phyloP scores from a whole-genome alignment of 2,113 vertebrate genomes.

The Cyphomyrus plagiostoma region DNA sequence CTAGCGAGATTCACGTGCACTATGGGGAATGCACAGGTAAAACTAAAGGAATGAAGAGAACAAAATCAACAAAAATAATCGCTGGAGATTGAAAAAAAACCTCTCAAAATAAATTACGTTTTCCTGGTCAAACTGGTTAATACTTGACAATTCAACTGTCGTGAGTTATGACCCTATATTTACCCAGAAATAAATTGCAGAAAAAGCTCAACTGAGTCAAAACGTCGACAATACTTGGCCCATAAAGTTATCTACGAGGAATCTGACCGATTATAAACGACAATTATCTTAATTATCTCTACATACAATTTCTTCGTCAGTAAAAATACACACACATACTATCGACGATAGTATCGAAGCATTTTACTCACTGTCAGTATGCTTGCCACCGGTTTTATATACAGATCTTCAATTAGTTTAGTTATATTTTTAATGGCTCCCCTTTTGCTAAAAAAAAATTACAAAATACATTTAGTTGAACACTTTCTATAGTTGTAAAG shows the following conservation, averaged over 20 bases:
- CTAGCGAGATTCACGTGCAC: not conserved
- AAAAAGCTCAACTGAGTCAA: not conserved
- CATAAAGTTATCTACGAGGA: not conserved
- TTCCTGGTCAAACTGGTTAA: not conserved
- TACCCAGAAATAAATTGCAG: not conserved
- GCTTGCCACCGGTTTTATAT: not conserved
- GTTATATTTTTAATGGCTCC: not conserved
- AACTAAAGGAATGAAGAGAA: too few species aligned
- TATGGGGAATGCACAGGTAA: not conserved
- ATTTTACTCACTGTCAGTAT: constrained; percentile 19
- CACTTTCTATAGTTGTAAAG: constrained; percentile 1
- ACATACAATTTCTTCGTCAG: not conserved
- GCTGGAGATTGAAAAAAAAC: not conserved
- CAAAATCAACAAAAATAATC: too few species aligned
- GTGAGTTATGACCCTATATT: not conserved
- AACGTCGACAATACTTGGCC: not conserved
- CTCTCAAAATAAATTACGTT: not conserved
- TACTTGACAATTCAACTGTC: not conserved
- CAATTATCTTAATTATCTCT: not conserved
- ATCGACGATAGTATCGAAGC: not conserved
- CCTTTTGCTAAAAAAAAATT: not conserved
- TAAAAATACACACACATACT: not conserved
- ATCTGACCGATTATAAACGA: not conserved
- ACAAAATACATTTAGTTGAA: not conserved
- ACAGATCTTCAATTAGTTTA: not conserved